Conservation (phyloP, 92 coral and sea anemone genomes). For the Parazoanthus atlanticus region DNA sequence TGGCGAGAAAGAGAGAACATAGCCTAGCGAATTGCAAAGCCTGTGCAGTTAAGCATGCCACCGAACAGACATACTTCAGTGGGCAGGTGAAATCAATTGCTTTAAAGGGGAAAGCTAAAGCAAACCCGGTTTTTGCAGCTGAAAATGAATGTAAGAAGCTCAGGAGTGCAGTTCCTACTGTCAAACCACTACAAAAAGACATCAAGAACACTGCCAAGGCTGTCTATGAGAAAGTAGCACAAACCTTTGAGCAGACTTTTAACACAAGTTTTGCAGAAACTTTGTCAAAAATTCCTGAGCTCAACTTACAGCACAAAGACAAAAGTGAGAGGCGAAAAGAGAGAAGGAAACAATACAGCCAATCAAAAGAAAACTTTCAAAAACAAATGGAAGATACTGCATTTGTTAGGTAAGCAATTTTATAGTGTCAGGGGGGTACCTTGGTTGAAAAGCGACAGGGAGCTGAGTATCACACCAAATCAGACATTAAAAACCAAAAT, state of each 20-base stretch:
- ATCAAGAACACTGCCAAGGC: conserved; percentile 56
- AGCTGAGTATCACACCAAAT: not conserved
- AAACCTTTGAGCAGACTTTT: conserved; percentile 44
- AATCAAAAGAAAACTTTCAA: conserved; percentile 51
- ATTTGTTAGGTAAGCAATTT: conserved; percentile 54
- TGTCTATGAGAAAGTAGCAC: conserved; percentile 41
- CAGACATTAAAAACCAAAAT: not conserved
- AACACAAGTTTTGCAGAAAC: conserved; percentile 52
- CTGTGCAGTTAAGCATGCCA: conserved; percentile 57
- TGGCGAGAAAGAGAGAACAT: conserved; percentile 51
- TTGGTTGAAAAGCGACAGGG: not conserved
- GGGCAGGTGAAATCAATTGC: conserved; percentile 38
- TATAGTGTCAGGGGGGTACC: not conserved
- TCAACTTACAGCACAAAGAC: conserved; percentile 44
- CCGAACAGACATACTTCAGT: conserved; percentile 44
- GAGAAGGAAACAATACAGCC: conserved; percentile 38
- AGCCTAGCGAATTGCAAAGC: conserved; percentile 48
- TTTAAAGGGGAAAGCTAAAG: conserved; percentile 55
- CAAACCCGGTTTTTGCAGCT: conserved; percentile 51
- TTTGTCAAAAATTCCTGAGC: conserved; percentile 51
- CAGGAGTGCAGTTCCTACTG: not conserved
- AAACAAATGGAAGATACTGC: conserved; percentile 62
- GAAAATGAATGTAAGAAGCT: conserved; percentile 20
- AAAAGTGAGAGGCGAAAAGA: conserved; percentile 43
- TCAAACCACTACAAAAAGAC: conserved; percentile 44